A percentile compares a stretch with the other conserved stretches of the same genome.
These are phyloP conservation scores for Liopterus haemorrhoidalis DNA, from an alignment of 2,888 invertebrate species.

Conservation along the genomic window DNA sequence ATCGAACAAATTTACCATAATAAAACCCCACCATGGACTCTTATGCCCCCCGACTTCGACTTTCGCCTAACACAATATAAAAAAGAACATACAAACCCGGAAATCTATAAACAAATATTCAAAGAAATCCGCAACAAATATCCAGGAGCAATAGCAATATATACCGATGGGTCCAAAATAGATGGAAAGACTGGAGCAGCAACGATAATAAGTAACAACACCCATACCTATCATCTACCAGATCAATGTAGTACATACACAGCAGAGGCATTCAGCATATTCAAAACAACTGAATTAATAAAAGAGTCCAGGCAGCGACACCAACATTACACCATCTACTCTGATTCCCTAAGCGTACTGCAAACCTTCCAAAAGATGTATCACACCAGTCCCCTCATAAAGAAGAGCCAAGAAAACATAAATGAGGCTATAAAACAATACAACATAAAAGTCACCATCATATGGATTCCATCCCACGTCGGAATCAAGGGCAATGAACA, in stretches of 20 bases:
- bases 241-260: neutral
- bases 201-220: neutral
- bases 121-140: neutral
- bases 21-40: constrained; percentile 3
- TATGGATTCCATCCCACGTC: too few species aligned
- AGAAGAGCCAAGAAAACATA: too few species aligned
- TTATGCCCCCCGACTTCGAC: neutral
- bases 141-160: neutral
- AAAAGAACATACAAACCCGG: neutral
- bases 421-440: too few species aligned
- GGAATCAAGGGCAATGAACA: too few species aligned
- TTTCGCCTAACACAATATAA: neutral
- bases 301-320: too few species aligned
- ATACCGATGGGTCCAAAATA: constrained; percentile 8
- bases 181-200: neutral
- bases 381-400: too few species aligned
- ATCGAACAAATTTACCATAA: neutral
- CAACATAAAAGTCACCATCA: too few species aligned
- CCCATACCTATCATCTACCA: neutral
- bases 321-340: too few species aligned
- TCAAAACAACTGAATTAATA: neutral
- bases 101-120: neutral
- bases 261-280: neutral
- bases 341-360: too few species aligned
- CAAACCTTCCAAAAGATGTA: too few species aligned